These are phyloP conservation scores for Stigmatopora argus DNA, from an alignment of 2,113 vertebrate genomes.

Conservation along the genomic window DNA sequence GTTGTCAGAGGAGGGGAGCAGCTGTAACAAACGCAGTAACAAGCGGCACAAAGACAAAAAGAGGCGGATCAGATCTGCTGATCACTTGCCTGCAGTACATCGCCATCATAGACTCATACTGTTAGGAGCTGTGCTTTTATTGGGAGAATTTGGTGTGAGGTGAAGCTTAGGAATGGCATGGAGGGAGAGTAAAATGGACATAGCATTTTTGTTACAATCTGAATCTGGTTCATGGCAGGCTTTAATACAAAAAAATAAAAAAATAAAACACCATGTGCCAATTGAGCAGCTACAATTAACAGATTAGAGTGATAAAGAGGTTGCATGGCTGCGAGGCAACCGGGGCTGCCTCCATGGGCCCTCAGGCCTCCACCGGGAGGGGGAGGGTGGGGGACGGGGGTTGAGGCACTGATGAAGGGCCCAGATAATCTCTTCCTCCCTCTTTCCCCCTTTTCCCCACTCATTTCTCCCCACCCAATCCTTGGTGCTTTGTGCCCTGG, in stretches of 20 bases:
- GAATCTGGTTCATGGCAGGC: conserved; percentile 76
- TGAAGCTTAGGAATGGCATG: neutral
- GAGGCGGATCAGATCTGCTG: conserved; percentile 51
- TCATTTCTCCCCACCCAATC: conserved; percentile 51
- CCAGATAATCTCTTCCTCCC: conserved; percentile 74
- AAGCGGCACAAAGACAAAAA: conserved; percentile 37
- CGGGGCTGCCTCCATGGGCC: conserved; percentile 62
- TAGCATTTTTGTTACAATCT: conserved; percentile 75
- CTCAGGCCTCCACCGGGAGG: conserved; percentile 65
- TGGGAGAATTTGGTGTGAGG: conserved; percentile 14
- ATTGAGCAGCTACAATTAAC: conserved; percentile 83
- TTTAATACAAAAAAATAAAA: conserved; percentile 62
- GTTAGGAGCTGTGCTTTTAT: conserved; percentile 36
- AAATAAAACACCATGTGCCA: conserved; percentile 73
- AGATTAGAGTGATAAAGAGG: conserved; percentile 88
- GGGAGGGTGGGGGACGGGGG: conserved; percentile 50
- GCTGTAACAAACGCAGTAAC: conserved; percentile 33
- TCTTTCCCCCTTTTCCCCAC: conserved; percentile 30
- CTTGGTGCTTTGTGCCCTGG: conserved; percentile 69
- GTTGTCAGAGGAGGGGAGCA: conserved; percentile 23
- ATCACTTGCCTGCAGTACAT: conserved; percentile 46
- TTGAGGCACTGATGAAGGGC: conserved; percentile 72
- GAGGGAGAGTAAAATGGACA: conserved; percentile 52
- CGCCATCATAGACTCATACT: conserved; percentile 21
- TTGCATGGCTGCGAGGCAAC: conserved; percentile 73